A percentile compares a stretch with the other conserved stretches of the same genome.
Evolutionary conservation across 2,888 invertebrate species (phyloP).

Genomic region (Trichopoda pennipes): DNA sequence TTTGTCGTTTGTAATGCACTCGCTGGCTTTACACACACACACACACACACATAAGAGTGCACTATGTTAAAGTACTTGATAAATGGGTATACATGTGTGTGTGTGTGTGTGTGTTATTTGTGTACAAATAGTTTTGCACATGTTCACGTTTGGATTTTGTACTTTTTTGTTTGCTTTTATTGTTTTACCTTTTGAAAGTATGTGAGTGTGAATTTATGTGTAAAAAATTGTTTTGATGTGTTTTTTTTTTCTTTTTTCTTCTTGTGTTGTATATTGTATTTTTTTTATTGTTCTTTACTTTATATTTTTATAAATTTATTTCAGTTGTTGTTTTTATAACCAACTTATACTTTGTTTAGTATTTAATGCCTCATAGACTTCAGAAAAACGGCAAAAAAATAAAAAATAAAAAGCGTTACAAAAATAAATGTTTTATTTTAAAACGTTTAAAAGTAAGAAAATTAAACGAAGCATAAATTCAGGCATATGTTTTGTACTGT

Average conservation of each 20-base stretch:
- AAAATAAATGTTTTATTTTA: slow-evolving; percentile 63
- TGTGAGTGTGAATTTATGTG: slow-evolving; percentile 35
- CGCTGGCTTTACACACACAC: slow-evolving; percentile 7
- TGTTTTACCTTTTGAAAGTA: neutral
- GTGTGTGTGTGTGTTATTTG: slow-evolving; percentile 22
- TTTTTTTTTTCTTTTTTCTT: neutral
- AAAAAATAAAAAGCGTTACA: slow-evolving; percentile 45
- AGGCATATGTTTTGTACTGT: slow-evolving; percentile 55
- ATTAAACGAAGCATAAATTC: slow-evolving; percentile 68
- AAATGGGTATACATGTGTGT: neutral
- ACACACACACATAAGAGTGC: neutral
- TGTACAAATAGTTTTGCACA: slow-evolving; percentile 50
- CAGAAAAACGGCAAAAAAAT: neutral
- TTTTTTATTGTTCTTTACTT: neutral
- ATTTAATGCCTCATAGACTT: slow-evolving; percentile 63
- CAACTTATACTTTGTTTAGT: slow-evolving; percentile 60
- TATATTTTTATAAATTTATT: slow-evolving; percentile 31
- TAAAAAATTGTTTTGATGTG: slow-evolving; percentile 47
- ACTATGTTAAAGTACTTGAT: neutral
- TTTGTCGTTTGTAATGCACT: slow-evolving; percentile 66
- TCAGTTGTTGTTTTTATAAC: slow-evolving; percentile 40
- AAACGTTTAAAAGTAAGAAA: slow-evolving; percentile 67
- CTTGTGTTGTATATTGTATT: slow-evolving; percentile 25
- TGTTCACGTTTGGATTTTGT: slow-evolving; percentile 50
- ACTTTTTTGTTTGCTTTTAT: neutral